Base-by-base conservation (phyloP, 2,113 vertebrate genomes). In the Gyps fulvus region DNA sequence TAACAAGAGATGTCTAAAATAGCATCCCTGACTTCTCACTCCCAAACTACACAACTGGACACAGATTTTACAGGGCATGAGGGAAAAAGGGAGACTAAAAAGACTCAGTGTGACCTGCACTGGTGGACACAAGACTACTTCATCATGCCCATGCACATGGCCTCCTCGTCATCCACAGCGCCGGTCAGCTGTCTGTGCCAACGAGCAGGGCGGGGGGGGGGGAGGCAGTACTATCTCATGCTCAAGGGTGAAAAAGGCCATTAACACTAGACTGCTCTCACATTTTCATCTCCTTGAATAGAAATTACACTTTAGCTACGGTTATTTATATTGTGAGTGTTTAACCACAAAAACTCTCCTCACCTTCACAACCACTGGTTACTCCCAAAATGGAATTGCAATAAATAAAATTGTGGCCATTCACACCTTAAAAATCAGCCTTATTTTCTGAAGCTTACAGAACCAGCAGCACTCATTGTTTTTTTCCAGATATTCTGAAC, bases 281-380 rank as follows among this genome's bases (percentile, higher is more conserved):
- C 32, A 9, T 66, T 62, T 80, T 16, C 61, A 79, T 54, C 92
- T 83, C 87, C 62, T 90, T 14, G 40, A 90, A 49, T 0, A 79
- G 14, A 85, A 95, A 92, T 91, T 95, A 93, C 31, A 85, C 43
- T 93, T 96, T 93, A 96, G 95, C 96, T 83, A 73, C 9, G 22
- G 62, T 85, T 69, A 87, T 66, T 93, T 94, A 91, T 77, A 83
- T 13, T 90, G 90, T 88, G 70, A 96, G 93, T 14, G 27, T 94
- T 97, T 94, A 95, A 94, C 95, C 66, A 61, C 90, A 87, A 84
- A 76, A 83, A 36, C 43, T n/a, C 65, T 80, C 61, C 70, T 87
- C 82, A 34, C 36, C 78, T 69, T 85, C 89, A 31, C 70, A 79
- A 47, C 84, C 74, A 83, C 90, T 54, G 66, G 34, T 34, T 91